Conservation (phyloP, 2,113 vertebrate genomes). For the Bubo scandiacus region DNA sequence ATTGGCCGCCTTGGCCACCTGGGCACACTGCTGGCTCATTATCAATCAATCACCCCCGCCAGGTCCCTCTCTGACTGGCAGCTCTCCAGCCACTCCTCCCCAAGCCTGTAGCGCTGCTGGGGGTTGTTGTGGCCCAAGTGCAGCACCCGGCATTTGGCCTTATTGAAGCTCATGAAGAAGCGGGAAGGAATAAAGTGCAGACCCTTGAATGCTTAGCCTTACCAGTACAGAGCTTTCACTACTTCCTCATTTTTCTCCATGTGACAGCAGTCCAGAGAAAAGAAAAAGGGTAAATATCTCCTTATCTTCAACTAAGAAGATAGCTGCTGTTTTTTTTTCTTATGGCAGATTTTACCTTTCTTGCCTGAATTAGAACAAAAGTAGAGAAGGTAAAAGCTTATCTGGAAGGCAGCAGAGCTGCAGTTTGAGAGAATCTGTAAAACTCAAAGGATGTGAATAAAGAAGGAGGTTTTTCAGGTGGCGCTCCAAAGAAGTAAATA, state of each 20-base stretch:
- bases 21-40: too few species aligned
- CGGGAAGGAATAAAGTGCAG: background rate
- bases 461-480: background rate
- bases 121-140: too few species aligned
- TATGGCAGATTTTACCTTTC: background rate
- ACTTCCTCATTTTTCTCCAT: background rate
- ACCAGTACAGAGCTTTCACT: background rate
- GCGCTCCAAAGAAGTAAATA: background rate
- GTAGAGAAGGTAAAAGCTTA: background rate
- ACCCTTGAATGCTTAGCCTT: background rate
- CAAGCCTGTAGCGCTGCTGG: too few species aligned
- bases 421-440: background rate
- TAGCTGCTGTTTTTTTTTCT: background rate
- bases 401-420: background rate
- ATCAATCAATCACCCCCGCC: too few species aligned
- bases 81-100: too few species aligned
- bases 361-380: background rate
- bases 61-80: too few species aligned
- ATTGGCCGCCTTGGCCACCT: too few species aligned
- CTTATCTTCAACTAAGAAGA: background rate
- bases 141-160: too few species aligned
- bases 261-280: background rate
- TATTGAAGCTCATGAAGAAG: too few species aligned
- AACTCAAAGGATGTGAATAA: background rate
- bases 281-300: background rate